Base-by-base conservation (phyloP, 1,140 invertebrate species). In the Drosophila punjabiensis region DNA sequence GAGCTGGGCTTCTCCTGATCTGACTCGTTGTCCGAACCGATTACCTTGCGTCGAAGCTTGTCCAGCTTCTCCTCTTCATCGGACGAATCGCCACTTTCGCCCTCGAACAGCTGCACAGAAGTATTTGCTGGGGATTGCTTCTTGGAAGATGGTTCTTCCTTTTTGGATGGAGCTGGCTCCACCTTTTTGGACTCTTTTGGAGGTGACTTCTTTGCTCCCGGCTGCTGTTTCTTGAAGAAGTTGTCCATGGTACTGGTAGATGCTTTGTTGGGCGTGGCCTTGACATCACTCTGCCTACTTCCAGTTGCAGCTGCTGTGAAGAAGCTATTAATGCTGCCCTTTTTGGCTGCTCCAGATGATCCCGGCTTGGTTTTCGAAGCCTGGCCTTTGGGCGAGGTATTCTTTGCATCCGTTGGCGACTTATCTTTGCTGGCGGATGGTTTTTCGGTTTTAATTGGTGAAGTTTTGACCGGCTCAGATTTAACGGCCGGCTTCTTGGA, bases 61-160 rank as follows among this genome's bases (percentile, higher is more conserved):
- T 93, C 88, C 18, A 93, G 24, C 41, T 91, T 86, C 61, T 92
- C 91, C 24, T 93, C 92, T 43, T 93, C 92, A 55, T 93, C 92
- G 4, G 92, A 92, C 5, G 86, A 87, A 14, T 81, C 86, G 0
- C 53, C 67, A 24, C 74, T 88, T 14, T 86, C 88, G 8, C 56
- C 80, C 16, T 61, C 70, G 30, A 92, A 92, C 2, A 92, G 62
- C 66, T 90, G 85, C 4, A 91, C 52, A 1, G 91, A 92, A 14
- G 76, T 92, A 58, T 92, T 92, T 4, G 69, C 66, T 6, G 67
- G 16, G 14, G 48, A 33, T 48, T 76, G 67, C 33, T 79, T 86
- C 37, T 82, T 86, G 5, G 30, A 18, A 5, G 45, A 37, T 5
- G 20, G 69, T 50, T 50, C 53, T 24, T 47, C 35, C 9, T 50